Evolutionary conservation across 2,113 vertebrate species (phyloP).

Genomic region (Oryzias melastigma): DNA sequence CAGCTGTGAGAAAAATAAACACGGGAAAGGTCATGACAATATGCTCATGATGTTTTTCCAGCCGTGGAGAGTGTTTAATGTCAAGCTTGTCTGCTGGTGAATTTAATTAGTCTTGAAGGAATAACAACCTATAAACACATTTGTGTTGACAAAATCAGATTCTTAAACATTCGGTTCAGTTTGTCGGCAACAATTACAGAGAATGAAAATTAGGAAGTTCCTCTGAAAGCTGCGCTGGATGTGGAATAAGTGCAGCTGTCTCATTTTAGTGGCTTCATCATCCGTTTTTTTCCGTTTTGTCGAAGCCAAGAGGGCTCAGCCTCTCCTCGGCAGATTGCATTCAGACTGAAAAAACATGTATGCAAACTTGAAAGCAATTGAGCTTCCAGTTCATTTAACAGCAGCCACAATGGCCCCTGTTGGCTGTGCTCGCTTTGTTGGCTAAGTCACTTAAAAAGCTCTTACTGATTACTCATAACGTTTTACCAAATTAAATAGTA

Average conservation of each 20-base stretch:
- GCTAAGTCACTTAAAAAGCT: neutral
- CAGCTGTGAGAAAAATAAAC: conserved; percentile 30
- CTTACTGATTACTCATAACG: conserved; percentile 5
- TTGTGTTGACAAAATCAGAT: conserved; percentile 47
- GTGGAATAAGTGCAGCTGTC: neutral
- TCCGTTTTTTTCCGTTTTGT: conserved; percentile 12
- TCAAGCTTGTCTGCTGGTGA: conserved; percentile 45
- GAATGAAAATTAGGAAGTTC: conserved; percentile 27
- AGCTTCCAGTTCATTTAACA: conserved; percentile 16
- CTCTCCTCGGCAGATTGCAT: conserved; percentile 4
- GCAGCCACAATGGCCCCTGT: neutral
- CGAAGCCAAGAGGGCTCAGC: conserved; percentile 1
- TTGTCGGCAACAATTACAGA: conserved; percentile 42
- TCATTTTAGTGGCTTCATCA: conserved; percentile 13
- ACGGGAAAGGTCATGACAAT: conserved; percentile 41
- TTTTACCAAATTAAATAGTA: conserved; percentile 22
- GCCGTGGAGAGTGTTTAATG: conserved; percentile 45
- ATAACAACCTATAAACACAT: conserved; percentile 38
- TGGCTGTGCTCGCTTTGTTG: conserved; percentile 1
- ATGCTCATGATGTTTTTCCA: conserved; percentile 20
- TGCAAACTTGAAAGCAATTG: conserved; percentile 13
- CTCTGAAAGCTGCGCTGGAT: conserved; percentile 2
- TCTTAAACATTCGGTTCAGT: conserved; percentile 33
- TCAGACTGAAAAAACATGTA: conserved; percentile 15
- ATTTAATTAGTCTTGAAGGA: conserved; percentile 65